Evolutionary conservation across 1,140 invertebrate species (phyloP).

Genomic region (Euwallacea fornicatus): DNA sequence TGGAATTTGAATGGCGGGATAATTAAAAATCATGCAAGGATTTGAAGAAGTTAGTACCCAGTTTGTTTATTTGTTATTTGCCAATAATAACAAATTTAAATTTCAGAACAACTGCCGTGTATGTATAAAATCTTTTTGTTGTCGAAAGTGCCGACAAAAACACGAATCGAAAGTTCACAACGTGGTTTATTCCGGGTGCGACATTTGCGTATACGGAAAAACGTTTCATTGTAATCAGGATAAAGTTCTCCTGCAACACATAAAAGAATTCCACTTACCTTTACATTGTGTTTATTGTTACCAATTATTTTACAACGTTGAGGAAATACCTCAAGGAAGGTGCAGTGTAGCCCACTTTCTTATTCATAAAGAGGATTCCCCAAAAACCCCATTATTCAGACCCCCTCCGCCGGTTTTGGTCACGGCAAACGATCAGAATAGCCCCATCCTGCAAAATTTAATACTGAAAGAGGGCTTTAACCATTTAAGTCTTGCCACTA

Average conservation of each 20-base stretch:
- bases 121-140: constrained; percentile 44
- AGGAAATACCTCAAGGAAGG: constrained; percentile 38
- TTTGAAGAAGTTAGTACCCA: constrained; percentile 34
- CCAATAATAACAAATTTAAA: background rate
- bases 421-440: constrained; percentile 17
- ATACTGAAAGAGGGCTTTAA: constrained; percentile 19
- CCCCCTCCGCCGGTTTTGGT: background rate
- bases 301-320: constrained; percentile 36
- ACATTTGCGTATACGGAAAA: constrained; percentile 43
- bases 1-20: constrained; percentile 15
- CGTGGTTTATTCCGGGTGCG: constrained; percentile 36
- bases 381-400: constrained; percentile 28
- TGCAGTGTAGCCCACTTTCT: constrained; percentile 10
- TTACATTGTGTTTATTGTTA: constrained; percentile 42
- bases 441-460: constrained; percentile 23
- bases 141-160: constrained; percentile 40
- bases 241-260: constrained; percentile 33
- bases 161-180: constrained; percentile 42
- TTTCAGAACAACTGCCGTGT: constrained; percentile 45
- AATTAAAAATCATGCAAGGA: constrained; percentile 29
- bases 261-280: constrained; percentile 40
- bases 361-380: constrained; percentile 31
- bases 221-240: constrained; percentile 7
- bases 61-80: no score
- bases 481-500: constrained; percentile 36